Conservation (phyloP, 2,797 vertebrate genomes). For the Microctenopoma lineatum region DNA sequence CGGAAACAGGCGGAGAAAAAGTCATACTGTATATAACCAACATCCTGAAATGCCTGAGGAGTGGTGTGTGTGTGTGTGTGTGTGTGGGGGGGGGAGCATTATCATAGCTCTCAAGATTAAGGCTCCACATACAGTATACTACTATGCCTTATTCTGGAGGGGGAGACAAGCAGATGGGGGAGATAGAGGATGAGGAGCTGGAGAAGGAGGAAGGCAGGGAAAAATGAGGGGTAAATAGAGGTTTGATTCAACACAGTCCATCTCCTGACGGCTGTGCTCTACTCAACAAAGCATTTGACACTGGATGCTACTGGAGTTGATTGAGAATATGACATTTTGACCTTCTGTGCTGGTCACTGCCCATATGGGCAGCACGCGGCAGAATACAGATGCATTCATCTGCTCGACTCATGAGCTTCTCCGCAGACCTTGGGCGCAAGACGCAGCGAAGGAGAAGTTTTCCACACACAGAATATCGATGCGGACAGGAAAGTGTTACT, state of each 20-base stretch:
- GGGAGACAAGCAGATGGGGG: constrained; percentile 38
- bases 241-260: constrained; percentile 61
- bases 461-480: constrained; percentile 76
- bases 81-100: constrained; percentile 44
- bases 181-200: constrained; percentile 46
- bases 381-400: constrained; percentile 74
- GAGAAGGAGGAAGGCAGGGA: constrained; percentile 27
- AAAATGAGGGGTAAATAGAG: constrained; percentile 43
- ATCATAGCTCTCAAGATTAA: constrained; percentile 48
- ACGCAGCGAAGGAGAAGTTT: constrained; percentile 65
- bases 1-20: constrained; percentile 51
- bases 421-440: constrained; percentile 37
- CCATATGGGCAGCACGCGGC: constrained; percentile 54
- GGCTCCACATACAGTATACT: constrained; percentile 41
- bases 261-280: constrained; percentile 59
- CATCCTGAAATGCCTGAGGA: constrained; percentile 52
- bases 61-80: constrained; percentile 19
- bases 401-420: constrained; percentile 19
- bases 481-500: constrained; percentile 79
- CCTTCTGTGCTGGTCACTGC: constrained; percentile 69
- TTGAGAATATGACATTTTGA: constrained; percentile 77
- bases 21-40: constrained; percentile 49
- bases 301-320: constrained; percentile 66
- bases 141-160: constrained; percentile 47
- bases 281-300: constrained; percentile 74